Evolutionary conservation across 2,888 invertebrate genomes (phyloP), one percentile per base, ranked within the genome.

Genomic region (Dryadula phaetusa): DNA sequence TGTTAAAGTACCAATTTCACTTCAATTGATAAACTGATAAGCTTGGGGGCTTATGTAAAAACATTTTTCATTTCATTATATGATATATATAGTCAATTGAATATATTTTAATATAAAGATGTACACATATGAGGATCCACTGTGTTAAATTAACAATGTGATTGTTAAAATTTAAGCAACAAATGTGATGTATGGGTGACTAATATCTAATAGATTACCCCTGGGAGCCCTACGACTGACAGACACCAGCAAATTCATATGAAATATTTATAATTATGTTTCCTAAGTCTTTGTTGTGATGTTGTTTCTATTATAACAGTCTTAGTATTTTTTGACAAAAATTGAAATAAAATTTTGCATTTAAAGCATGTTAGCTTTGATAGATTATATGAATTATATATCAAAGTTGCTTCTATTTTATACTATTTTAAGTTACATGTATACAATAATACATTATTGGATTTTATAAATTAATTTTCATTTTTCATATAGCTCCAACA

Each of bases 321-420:
- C 56, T 66, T 68, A 62, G 40, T 68, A 67, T 22, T 64, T 70
- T 69, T 73, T 69, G 70, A 74, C 70, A 64, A 74, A 67, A 67
- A 67, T 65, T 70, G 58, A 61, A 62, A 42, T 64, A 70, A 67
- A 54, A 22, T 71, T n/a, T 69, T 72, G 70, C 71, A 74, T 74
- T 71, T 71, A 66, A 66, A 69, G 67, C 67, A 70, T 72, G 69
- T 73, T 70, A 64, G 66, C 70, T 71, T 75, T 77, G 71, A 74
- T 76, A 73, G 58, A 64, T 73, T 77, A 73, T 72, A 74, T 68
- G 69, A 75, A 75, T 77, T 76, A 77, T 78, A 74, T 77, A 74
- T 71, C 64, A 72, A 79, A 77, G 81, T 82, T 82, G 79, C 81
- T 82, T 83, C 83, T 75, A 75, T 75, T 72, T 73, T 76, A 70